Base-by-base conservation (phyloP, 2,113 vertebrate genomes). In the Motacilla alba region DNA sequence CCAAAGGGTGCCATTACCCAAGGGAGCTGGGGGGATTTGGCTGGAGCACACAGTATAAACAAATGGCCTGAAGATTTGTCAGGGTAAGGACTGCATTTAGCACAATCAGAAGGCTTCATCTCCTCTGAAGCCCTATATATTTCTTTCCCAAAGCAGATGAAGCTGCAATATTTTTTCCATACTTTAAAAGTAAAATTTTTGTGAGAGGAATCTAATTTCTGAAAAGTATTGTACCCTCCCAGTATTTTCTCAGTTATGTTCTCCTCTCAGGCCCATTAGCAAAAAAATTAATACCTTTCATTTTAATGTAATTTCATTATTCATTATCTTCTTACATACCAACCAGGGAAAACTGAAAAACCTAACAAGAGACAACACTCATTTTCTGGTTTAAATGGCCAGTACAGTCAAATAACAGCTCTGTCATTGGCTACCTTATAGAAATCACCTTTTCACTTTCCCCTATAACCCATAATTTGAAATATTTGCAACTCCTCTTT, bases 1-100 rank as follows among this genome's bases (percentile, higher is more conserved):
- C 85, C 90, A 81, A 90, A 88, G 87, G 88, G 90, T 88, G 93
- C 88, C 56, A 88, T 93, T 91, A 70, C 88, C 50, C 85, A 80
- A 58, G 85, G 88, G 85, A 92, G 60, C 6, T 1, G 2, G 15
- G 43, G 43, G 79, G 79, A 93, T 94, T 94, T 94, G 76, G 64
- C 76, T 76, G 53, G 37, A 89, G 73, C 5, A 3, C 4, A 9
- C 31, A 33, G 22, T 20, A 69, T 52, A 63, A 93, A 83, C 41
- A 83, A 94, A 90, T 13, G 28, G 68, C 83, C 79, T 81, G 60
- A 93, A 81, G 85, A 90, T 90, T 86, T 83, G 60, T 68, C 50
- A 89, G 53, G 37, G n/a, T 60, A 67, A 95, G 44, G 60, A 58
- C 20, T 64, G 73, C 56, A 75, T 89, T 95, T 43, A 20, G 69